A percentile compares a stretch with the other conserved stretches of the same genome.
Evolutionary conservation across 2,797 vertebrate genomes (phyloP).

Genomic region (Tokudaia tokunoshimensis): DNA sequence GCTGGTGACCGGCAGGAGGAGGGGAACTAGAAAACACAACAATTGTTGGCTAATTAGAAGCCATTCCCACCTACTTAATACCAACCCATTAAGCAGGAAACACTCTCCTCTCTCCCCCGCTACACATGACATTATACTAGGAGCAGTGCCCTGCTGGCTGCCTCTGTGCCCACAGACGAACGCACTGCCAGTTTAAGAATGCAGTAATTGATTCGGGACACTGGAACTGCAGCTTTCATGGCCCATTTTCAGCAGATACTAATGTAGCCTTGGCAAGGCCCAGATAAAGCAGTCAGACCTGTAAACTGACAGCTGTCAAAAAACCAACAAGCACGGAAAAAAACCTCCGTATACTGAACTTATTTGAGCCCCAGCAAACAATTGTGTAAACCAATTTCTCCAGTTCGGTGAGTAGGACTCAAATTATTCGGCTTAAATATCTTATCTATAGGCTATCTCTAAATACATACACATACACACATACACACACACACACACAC

Average conservation of each 20-base stretch:
- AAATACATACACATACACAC: neutral
- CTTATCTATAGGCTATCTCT: neutral
- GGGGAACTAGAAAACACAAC: constrained; percentile 90
- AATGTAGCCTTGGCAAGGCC: constrained; percentile 83
- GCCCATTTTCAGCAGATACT: constrained; percentile 86
- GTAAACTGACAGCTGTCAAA: constrained; percentile 88
- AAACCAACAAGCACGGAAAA: constrained; percentile 73
- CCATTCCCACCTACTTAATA: constrained; percentile 96
- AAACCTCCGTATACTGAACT: constrained; percentile 68
- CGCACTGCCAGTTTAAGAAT: constrained; percentile 93
- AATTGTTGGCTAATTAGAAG: constrained; percentile 96
- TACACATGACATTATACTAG: constrained; percentile 94
- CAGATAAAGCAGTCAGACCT: constrained; percentile 88
- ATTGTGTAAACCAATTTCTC: constrained; percentile 12
- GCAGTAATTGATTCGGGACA: constrained; percentile 93
- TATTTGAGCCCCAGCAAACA: constrained; percentile 68
- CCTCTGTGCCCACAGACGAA: constrained; percentile 92
- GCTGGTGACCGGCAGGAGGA: constrained; percentile 90
- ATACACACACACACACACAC: neutral
- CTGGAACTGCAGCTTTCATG: constrained; percentile 82
- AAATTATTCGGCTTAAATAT: constrained; percentile 66
- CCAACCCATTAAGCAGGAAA: constrained; percentile 97
- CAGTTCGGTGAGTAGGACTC: neutral
- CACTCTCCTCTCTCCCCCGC: constrained; percentile 91
- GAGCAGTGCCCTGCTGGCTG: constrained; percentile 94